phyloP scores from a whole-genome alignment of 2,888 invertebrate genomes.

The Belgica antarctica region DNA sequence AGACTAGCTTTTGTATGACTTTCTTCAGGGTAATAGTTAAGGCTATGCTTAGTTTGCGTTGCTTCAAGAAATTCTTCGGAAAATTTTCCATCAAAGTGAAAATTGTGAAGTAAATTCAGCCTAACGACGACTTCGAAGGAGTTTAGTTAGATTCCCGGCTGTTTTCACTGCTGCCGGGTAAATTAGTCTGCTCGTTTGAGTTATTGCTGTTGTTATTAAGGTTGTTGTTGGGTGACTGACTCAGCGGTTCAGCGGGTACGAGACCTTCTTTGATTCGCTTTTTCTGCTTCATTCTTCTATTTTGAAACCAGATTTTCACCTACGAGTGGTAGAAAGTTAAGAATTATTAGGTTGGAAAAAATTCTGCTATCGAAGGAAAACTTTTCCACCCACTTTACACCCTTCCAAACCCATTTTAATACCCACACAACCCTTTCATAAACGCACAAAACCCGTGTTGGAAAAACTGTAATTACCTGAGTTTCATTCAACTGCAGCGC shows the following conservation, averaged over 20 bases:
- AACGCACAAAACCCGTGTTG: too few species aligned
- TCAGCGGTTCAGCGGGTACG: conserved; percentile 62
- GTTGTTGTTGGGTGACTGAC: conserved; percentile 55
- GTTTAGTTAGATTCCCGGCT: conserved; percentile 67
- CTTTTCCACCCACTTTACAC: too few species aligned
- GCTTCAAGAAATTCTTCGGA: not conserved
- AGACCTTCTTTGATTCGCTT: conserved; percentile 93
- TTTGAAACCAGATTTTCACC: conserved; percentile 98
- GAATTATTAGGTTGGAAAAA: too few species aligned
- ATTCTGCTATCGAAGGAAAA: too few species aligned
- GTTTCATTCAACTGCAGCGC: conserved; percentile 95
- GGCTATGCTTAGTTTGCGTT: conserved; percentile 10
- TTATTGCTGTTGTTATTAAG: conserved; percentile 43
- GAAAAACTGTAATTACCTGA: conserved; percentile 58
- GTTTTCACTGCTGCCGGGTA: conserved; percentile 65
- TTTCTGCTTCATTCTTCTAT: conserved; percentile 97
- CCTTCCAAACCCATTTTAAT: too few species aligned
- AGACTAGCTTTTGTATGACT: conserved; percentile 27
- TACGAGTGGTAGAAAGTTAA: too few species aligned
- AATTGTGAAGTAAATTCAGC: not conserved
- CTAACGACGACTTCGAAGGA: not conserved
- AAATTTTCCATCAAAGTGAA: not conserved
- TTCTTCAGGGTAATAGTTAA: conserved; percentile 9
- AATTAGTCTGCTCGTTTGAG: conserved; percentile 46
- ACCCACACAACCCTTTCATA: too few species aligned